Evolutionary conservation across 1,140 invertebrate species (phyloP).

Genomic region (Odontomachus brunneus): DNA sequence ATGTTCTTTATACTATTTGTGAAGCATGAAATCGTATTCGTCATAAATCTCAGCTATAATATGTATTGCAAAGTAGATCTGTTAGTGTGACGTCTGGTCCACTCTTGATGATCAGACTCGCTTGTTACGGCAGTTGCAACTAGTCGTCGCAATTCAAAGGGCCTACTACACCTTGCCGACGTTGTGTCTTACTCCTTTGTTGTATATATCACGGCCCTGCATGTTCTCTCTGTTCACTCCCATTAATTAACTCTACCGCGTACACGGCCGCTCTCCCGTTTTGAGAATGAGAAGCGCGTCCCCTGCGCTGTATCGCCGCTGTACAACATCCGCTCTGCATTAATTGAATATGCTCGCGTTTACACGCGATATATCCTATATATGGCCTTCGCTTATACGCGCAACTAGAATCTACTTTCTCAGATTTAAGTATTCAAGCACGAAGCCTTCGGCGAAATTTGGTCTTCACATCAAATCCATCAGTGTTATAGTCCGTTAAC

Average conservation of each 20-base stretch:
- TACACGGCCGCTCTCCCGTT: conserved; percentile 58
- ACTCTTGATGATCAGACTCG: neutral
- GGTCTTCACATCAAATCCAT: conserved; percentile 27
- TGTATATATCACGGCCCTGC: conserved; percentile 4
- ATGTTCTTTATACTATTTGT: conserved; percentile 50
- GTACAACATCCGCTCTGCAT: conserved; percentile 68
- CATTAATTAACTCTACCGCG: conserved; percentile 56
- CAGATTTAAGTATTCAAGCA: neutral
- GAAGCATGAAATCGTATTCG: conserved; percentile 34
- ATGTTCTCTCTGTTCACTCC: conserved; percentile 40
- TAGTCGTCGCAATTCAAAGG: neutral
- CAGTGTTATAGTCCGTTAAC: conserved; percentile 15
- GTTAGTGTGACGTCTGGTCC: neutral
- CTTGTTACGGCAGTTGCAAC: neutral
- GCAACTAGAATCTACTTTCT: conserved; percentile 24
- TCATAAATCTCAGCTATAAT: conserved; percentile 16
- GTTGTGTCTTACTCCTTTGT: conserved; percentile 19
- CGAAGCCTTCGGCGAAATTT: neutral
- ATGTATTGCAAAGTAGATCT: neutral
- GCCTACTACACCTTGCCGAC: conserved; percentile 19
- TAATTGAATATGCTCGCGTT: conserved; percentile 63
- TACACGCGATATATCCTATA: conserved; percentile 62
- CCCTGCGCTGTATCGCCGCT: conserved; percentile 45
- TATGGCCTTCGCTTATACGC: conserved; percentile 28
- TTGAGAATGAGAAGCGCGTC: conserved; percentile 61